A percentile compares a stretch with the other conserved stretches of the same genome.
These are phyloP conservation scores for Argyresthia albistria DNA, from an alignment of 2,888 invertebrate species.

Conservation along the genomic window DNA sequence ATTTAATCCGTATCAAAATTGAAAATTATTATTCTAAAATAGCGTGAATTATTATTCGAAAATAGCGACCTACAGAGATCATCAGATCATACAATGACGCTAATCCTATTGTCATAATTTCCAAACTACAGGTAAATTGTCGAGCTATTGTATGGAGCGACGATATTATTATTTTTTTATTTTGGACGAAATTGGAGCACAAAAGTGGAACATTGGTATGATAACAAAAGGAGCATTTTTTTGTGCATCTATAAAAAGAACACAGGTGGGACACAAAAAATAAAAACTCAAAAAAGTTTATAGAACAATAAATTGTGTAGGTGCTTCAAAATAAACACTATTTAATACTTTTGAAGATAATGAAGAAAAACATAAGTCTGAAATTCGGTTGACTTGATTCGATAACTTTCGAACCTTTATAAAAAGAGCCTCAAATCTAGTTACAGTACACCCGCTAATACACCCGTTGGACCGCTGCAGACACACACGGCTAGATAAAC, in stretches of 20 bases:
- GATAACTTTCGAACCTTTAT: too few relatives aligned
- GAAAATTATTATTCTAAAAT: too few relatives aligned
- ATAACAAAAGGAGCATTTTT: background rate
- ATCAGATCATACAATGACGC: constrained; percentile 29
- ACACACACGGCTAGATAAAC: too few relatives aligned
- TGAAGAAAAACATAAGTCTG: too few relatives aligned
- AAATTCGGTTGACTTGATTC: too few relatives aligned
- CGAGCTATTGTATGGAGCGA: constrained; percentile 4
- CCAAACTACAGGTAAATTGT: constrained; percentile 38
- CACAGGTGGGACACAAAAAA: background rate
- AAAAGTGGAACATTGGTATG: constrained; percentile 1
- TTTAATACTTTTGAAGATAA: too few relatives aligned
- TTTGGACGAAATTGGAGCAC: constrained; percentile 1
- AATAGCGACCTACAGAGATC: too few relatives aligned
- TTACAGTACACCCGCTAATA: too few relatives aligned
- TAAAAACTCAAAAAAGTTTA: background rate
- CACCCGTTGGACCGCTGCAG: too few relatives aligned
- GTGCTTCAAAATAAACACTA: background rate
- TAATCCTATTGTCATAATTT: constrained; percentile 52
- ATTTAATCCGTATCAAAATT: too few relatives aligned
- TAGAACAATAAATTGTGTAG: background rate
- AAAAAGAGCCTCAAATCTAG: too few relatives aligned
- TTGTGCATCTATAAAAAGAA: background rate
- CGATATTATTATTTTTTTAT: background rate
- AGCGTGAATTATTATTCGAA: too few relatives aligned